Base-by-base conservation (phyloP, 1,140 invertebrate genomes). In the Procambarus clarkii region DNA sequence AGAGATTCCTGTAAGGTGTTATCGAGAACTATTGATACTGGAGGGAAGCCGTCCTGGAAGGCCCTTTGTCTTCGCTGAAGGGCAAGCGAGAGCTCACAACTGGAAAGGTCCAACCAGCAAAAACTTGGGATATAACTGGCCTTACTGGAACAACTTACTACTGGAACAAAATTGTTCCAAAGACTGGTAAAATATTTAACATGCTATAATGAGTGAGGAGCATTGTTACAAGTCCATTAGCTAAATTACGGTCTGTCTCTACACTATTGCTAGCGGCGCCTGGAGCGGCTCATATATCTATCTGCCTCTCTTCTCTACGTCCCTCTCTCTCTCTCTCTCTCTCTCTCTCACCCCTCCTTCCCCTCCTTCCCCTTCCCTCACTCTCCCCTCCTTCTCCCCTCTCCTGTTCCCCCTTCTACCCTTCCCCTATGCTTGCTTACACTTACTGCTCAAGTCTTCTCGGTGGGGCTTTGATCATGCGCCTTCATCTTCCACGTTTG, bases 181-280 rank as follows among this genome's bases (percentile, higher is more conserved):
- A 34, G 7, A 24, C 24, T 8, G n/a, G 69, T 24, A 21, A 74
- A 69, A 74, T 74, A 74, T 74, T 74, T 74, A 74, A 74, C 69
- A n/a, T n/a, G 21, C 1, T n/a, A 74, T 74, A 74, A 74, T 74
- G 69, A 74, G 3, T 74, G 69, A 74, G 69, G 69, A 74, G 34
- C 69, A 74, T 74, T 74, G 69, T 74, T 74, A 74, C 21, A 24
- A 74, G n/a, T 74, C 69, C 69, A 74, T 74, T 74, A 74, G 8
- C 69, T 34, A 74, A 34, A 74, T 74, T 74, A 74, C 34, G 24
- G 69, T 3, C 69, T 34, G n/a, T 34, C 69, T 74, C 69, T 21
- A 24, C 69, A 4, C 69, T 74, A n/a, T 74, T 34, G 18, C 60
- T 64, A 18, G 18, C 15, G 60, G 13, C 60, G 13, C 2, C 60